Conservation (phyloP, 92 coral and sea anemone species). For the Parazoanthus darwini region DNA sequence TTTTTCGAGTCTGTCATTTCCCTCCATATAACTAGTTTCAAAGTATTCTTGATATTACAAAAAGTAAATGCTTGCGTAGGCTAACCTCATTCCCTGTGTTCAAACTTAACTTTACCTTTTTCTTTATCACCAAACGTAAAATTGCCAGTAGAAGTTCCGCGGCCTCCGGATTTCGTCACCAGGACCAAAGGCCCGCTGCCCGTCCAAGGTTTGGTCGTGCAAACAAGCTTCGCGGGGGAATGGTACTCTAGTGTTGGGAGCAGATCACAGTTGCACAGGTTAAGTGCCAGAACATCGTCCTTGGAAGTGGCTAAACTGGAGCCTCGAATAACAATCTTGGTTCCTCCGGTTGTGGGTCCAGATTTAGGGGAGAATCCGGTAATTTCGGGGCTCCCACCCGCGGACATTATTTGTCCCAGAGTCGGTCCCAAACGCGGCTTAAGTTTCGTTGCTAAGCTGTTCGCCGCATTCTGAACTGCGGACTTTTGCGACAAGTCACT, state of each 20-base stretch:
- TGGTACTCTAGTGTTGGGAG: conserved; percentile 79
- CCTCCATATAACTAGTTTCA: too few relatives aligned
- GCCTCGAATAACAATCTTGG: conserved; percentile 84
- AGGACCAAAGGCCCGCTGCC: conserved; percentile 91
- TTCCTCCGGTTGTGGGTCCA: conserved; percentile 92
- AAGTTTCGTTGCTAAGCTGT: conserved; percentile 37
- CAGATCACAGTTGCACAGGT: conserved; percentile 78
- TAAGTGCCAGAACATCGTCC: conserved; percentile 76
- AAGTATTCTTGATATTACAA: too few relatives aligned
- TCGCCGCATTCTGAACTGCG: conserved; percentile 10
- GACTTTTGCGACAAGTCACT: conserved; percentile 29
- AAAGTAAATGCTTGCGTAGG: neutral
- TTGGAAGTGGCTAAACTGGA: conserved; percentile 72
- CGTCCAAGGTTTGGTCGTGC: conserved; percentile 85
- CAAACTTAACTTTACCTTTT: conserved; percentile 32
- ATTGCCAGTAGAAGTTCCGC: conserved; percentile 78
- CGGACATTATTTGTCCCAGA: conserved; percentile 85
- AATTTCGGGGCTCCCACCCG: conserved; percentile 82
- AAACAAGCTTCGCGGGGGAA: conserved; percentile 87
- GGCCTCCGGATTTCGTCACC: conserved; percentile 91
- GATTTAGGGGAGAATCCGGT: conserved; percentile 94
- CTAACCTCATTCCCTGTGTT: neutral
- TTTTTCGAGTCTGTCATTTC: too few relatives aligned
- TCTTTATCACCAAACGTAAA: conserved; percentile 69
- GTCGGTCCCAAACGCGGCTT: conserved; percentile 89